Conservation (phyloP, 1,140 invertebrate genomes). For the Bombus huntii region DNA sequence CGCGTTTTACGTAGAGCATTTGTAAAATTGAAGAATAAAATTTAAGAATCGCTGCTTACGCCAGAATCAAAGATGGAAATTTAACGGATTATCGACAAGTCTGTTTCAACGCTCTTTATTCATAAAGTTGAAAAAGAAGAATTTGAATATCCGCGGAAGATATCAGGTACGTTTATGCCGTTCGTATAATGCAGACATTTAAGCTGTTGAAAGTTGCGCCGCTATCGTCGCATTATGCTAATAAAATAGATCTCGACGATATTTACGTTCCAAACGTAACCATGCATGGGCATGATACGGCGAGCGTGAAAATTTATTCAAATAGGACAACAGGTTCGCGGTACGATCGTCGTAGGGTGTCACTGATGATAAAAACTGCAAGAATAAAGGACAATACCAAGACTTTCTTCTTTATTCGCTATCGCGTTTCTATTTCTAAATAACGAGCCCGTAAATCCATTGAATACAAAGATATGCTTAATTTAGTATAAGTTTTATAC, state of each 20-base stretch:
- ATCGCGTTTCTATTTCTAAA: background rate
- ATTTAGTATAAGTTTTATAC: too few species aligned
- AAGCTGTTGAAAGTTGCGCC: background rate
- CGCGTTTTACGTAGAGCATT: fast-evolving
- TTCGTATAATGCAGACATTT: slow-evolving; percentile 5
- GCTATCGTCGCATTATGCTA: slow-evolving; percentile 12
- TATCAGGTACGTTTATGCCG: background rate
- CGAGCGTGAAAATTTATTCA: slow-evolving; percentile 6
- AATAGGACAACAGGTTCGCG: background rate
- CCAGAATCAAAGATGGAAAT: too few species aligned
- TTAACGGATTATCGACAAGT: too few species aligned
- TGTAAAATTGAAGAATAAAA: too few species aligned
- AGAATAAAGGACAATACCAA: background rate
- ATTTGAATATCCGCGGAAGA: background rate
- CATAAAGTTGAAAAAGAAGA: background rate
- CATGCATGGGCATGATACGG: too few species aligned
- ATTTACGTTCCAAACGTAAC: slow-evolving; percentile 9
- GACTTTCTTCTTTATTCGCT: background rate
- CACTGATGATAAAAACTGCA: background rate
- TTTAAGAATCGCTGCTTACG: too few species aligned
- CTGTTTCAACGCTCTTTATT: too few species aligned
- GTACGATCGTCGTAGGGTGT: background rate
- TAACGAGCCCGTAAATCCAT: too few species aligned
- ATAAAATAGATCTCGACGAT: slow-evolving; percentile 10
- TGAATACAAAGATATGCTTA: too few species aligned